Conservation (phyloP, 2,888 invertebrate genomes). For the Stenodema calcarata region DNA sequence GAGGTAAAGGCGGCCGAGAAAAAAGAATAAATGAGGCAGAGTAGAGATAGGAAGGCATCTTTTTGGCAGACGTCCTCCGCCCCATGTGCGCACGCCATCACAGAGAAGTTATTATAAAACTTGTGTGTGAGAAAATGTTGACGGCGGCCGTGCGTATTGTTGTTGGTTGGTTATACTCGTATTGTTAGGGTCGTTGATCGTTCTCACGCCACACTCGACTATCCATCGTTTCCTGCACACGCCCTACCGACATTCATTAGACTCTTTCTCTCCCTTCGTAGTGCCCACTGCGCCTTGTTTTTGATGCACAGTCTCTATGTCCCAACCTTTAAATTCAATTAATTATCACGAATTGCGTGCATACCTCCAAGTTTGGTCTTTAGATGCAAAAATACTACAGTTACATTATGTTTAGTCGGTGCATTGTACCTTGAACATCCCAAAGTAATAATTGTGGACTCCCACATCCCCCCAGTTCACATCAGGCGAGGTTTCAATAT, state of each 20-base stretch:
- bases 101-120: conserved; percentile 16
- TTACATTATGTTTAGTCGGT: too few relatives aligned
- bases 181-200: conserved; percentile 22
- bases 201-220: conserved; percentile 24
- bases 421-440: too few relatives aligned
- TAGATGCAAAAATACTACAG: too few relatives aligned
- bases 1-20: not conserved
- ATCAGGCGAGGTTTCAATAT: too few relatives aligned
- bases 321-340: not conserved
- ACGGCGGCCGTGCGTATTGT: conserved; percentile 1
- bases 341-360: too few relatives aligned
- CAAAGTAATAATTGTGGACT: too few relatives aligned
- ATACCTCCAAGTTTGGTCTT: too few relatives aligned
- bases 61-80: not conserved
- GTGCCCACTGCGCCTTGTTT: not conserved
- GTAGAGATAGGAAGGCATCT: not conserved
- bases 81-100: not conserved
- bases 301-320: not conserved
- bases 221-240: conserved; percentile 38
- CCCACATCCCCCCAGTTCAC: too few relatives aligned
- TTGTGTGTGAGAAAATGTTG: conserved; percentile 12
- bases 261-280: not conserved
- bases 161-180: conserved; percentile 7
- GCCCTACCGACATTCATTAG: conserved; percentile 32
- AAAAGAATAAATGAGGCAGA: not conserved